Evolutionary conservation across 2,113 vertebrate species (phyloP).

Genomic region (Rallus limicola): DNA sequence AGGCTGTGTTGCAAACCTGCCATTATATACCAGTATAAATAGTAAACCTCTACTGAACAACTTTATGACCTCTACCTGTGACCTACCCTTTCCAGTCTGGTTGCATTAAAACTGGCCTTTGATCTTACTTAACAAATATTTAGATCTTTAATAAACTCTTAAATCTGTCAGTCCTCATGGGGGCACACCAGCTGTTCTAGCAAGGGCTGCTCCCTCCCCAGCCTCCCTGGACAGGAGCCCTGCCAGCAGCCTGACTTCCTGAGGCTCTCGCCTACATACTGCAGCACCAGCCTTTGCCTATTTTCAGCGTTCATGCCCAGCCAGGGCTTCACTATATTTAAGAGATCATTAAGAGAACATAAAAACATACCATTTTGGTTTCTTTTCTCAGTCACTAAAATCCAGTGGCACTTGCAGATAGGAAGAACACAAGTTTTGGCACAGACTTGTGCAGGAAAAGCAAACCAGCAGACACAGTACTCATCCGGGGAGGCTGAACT

Average conservation of each 20-base stretch:
- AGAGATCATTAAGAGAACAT: not conserved
- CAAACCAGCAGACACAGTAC: not conserved
- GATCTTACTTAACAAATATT: not conserved
- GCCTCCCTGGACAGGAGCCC: not conserved
- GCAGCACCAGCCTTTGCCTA: not conserved
- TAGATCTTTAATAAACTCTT: not conserved
- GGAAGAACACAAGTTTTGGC: not conserved
- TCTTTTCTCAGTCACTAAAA: not conserved
- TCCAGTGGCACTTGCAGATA: not conserved
- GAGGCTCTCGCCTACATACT: accelerated
- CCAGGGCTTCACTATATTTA: not conserved
- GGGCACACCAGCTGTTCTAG: not conserved
- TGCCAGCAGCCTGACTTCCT: not conserved
- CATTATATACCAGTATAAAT: not conserved
- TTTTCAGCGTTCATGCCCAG: not conserved
- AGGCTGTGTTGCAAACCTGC: not conserved
- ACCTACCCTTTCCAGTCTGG: not conserved
- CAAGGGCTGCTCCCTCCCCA: not conserved
- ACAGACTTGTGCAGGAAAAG: not conserved
- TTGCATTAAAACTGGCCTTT: accelerated
- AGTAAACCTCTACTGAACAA: accelerated
- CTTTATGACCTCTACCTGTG: not conserved
- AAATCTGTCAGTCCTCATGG: not conserved
- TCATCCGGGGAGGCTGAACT: not conserved
- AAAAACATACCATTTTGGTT: not conserved